Conservation (phyloP, 2,888 invertebrate genomes). For the Spisula subtruncata region DNA sequence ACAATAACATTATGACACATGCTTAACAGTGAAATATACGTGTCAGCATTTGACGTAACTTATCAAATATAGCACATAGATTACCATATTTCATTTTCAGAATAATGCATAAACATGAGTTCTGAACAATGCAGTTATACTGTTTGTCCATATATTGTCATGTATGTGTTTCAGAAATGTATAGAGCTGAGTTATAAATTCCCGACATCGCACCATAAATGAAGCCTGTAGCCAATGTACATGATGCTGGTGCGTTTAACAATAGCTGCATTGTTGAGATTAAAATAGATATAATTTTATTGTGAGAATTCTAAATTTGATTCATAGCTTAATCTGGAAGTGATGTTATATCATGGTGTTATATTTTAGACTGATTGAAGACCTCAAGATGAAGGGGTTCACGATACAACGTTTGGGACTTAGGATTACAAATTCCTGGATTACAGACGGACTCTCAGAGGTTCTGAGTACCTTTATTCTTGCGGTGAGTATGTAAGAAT, state of each 20-base stretch:
- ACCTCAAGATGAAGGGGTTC: slow-evolving; percentile 45
- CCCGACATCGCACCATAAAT: no score
- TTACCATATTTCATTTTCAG: no score
- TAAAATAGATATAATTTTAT: not conserved
- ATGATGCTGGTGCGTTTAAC: not conserved
- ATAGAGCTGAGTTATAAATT: no score
- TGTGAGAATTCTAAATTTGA: not conserved
- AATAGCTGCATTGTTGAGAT: not conserved
- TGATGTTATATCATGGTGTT: not conserved
- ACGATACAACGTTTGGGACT: slow-evolving; percentile 54
- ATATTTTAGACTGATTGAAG: not conserved
- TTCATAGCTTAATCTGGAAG: not conserved
- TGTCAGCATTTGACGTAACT: no score
- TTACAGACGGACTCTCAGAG: slow-evolving; percentile 59
- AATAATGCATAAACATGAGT: no score
- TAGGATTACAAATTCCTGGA: slow-evolving; percentile 55
- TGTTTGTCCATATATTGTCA: no score
- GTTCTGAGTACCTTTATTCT: slow-evolving; percentile 59
- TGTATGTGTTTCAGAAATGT: no score
- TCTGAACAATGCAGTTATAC: no score
- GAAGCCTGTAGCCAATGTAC: not conserved
- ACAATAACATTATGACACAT: no score
- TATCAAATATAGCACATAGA: no score
- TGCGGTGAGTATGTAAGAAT: slow-evolving; percentile 50
- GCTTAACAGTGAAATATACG: no score